A percentile compares a stretch with the other conserved stretches of the same genome.
phyloP scores from a whole-genome alignment of 2,888 invertebrate species.

The Caenorhabditis sp. region DNA sequence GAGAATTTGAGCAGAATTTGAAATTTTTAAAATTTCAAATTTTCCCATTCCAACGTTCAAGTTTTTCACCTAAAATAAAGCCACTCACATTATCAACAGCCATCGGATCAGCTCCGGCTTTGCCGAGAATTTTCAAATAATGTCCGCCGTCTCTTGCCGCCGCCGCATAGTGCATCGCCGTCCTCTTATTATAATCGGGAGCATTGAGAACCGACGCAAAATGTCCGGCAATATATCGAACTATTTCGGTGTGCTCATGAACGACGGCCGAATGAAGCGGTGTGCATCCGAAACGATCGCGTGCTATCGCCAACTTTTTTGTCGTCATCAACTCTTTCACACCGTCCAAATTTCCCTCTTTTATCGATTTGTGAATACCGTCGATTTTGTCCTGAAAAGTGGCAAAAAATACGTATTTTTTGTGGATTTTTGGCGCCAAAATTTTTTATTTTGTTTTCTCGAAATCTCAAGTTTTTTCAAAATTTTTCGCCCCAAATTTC shows the following conservation, averaged over 20 bases:
- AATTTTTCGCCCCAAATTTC: too few relatives aligned
- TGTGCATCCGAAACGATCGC: slow-evolving; percentile 66
- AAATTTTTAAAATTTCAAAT: too few relatives aligned
- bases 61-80: too few relatives aligned
- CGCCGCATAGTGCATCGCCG: slow-evolving; percentile 87
- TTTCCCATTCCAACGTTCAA: too few relatives aligned
- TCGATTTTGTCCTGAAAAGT: slow-evolving; percentile 84
- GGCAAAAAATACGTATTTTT: too few relatives aligned
- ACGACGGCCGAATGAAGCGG: slow-evolving; percentile 86
- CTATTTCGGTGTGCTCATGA: slow-evolving; percentile 79
- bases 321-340: slow-evolving; percentile 82
- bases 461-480: too few relatives aligned
- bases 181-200: slow-evolving; percentile 79
- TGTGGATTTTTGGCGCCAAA: too few relatives aligned
- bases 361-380: slow-evolving; percentile 84
- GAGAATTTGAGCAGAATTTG: too few relatives aligned
- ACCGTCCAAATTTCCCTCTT: slow-evolving; percentile 83
- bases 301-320: slow-evolving; percentile 80
- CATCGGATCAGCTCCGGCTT: slow-evolving; percentile 85
- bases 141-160: slow-evolving; percentile 78
- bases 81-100: slow-evolving; percentile 82
- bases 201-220: slow-evolving; percentile 83
- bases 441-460: too few relatives aligned
- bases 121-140: slow-evolving; percentile 76
- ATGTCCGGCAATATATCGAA: slow-evolving; percentile 77